These are phyloP conservation scores for Pseudomyrmex sp. DNA, from an alignment of 1,140 invertebrate species.

Conservation along the genomic window DNA sequence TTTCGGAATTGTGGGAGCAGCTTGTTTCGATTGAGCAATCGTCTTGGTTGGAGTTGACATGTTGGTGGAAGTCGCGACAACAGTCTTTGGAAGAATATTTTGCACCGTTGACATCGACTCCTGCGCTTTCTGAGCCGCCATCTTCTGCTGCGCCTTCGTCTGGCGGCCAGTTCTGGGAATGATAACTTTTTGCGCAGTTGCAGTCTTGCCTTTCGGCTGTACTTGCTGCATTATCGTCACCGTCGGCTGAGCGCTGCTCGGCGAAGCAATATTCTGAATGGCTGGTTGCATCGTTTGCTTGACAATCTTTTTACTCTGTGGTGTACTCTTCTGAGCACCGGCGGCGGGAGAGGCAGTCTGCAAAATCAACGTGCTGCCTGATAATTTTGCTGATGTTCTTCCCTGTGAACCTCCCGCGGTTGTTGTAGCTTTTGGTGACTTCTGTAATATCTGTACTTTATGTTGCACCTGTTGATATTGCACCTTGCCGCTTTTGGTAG, in stretches of 20 bases:
- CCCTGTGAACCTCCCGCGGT: conserved; percentile 61
- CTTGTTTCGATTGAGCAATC: conserved; percentile 51
- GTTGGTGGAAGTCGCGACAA: conserved; percentile 12
- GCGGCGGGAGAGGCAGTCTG: conserved; percentile 66
- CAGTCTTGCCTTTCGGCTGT: conserved; percentile 69
- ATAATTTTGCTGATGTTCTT: conserved; percentile 62
- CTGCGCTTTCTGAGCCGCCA: conserved; percentile 69
- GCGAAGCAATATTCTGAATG: conserved; percentile 57
- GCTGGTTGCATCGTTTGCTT: conserved; percentile 69
- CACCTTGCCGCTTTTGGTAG: conserved; percentile 76
- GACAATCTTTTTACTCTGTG: conserved; percentile 71
- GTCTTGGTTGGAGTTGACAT: conserved; percentile 47
- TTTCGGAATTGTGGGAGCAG: conserved; percentile 40
- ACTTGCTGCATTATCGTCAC: conserved; percentile 50
- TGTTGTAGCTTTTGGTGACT: conserved; percentile 71
- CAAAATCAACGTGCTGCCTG: conserved; percentile 69
- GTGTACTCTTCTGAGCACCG: conserved; percentile 44
- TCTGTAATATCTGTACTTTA: conserved; percentile 79
- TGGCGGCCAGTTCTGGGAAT: conserved; percentile 69
- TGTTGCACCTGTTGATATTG: conserved; percentile 77
- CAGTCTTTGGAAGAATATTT: conserved; percentile 45
- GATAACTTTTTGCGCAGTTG: conserved; percentile 72
- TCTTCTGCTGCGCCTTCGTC: conserved; percentile 73
- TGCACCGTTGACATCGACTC: conserved; percentile 55
- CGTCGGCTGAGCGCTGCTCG: conserved; percentile 57